Conservation (phyloP, 2,113 vertebrate species). For the Bos indicus region DNA sequence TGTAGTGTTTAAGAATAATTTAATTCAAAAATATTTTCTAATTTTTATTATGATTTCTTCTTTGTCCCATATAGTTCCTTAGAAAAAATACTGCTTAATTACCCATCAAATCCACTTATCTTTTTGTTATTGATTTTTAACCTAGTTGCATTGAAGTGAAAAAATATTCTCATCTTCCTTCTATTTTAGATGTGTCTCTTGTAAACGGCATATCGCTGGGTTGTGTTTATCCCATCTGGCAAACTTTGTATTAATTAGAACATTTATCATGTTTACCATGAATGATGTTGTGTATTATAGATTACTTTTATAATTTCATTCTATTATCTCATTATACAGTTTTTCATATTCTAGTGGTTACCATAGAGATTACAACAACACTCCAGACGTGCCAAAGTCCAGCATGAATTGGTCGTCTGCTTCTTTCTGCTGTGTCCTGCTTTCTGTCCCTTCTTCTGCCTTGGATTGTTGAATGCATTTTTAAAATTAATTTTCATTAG, state of each 20-base stretch:
- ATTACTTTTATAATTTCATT: background rate
- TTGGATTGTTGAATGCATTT: background rate
- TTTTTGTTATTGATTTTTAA: background rate
- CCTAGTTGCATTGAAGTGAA: background rate
- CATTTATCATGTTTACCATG: background rate
- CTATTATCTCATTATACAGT: background rate
- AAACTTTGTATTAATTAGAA: background rate
- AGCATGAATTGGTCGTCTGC: background rate
- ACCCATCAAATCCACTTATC: background rate
- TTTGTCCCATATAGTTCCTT: background rate
- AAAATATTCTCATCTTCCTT: background rate
- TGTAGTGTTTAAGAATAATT: background rate
- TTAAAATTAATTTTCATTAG: background rate
- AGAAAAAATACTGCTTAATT: background rate
- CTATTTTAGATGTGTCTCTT: background rate
- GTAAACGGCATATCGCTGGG: background rate
- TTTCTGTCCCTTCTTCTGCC: background rate
- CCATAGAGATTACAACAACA: background rate
- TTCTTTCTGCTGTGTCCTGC: background rate
- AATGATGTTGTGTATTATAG: background rate
- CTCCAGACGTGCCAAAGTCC: background rate
- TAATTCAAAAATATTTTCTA: background rate
- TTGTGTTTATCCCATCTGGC: background rate
- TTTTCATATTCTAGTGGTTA: background rate
- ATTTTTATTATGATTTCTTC: background rate